These are phyloP conservation scores for Bombus impatiens DNA, from an alignment of 1,140 invertebrate genomes.

Conservation along the genomic window DNA sequence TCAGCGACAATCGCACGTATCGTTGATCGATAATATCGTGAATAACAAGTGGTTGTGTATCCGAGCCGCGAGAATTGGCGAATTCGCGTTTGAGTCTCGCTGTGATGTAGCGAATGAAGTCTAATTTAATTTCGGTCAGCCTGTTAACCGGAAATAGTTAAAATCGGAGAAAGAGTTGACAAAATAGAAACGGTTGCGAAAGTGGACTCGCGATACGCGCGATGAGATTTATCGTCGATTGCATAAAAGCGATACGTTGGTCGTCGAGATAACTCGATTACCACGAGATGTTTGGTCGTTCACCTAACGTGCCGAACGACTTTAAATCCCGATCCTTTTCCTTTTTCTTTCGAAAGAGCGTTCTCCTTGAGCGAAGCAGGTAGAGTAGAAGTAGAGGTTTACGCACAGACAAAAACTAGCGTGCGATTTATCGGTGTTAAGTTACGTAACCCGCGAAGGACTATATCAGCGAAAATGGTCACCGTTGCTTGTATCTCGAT, in stretches of 20 bases:
- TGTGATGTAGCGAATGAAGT: too few species aligned
- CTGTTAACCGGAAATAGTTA: background rate
- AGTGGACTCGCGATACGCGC: background rate
- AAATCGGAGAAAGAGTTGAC: background rate
- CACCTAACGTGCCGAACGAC: background rate
- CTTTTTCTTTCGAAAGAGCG: background rate
- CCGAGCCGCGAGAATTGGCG: too few species aligned
- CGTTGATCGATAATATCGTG: too few species aligned
- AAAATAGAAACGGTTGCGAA: slow-evolving; percentile 2
- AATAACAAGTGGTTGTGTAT: too few species aligned
- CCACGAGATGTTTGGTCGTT: background rate
- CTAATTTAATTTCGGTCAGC: background rate
- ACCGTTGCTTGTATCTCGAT: background rate
- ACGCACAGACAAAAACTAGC: background rate
- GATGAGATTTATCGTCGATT: background rate
- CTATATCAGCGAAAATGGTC: background rate
- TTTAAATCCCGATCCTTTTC: background rate
- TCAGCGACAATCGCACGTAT: too few species aligned
- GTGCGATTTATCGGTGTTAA: background rate
- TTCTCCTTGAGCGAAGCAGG: background rate
- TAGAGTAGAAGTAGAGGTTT: background rate
- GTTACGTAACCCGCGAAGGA: background rate
- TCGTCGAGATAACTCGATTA: background rate
- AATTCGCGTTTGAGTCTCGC: too few species aligned
- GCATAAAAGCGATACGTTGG: background rate